Base-by-base conservation (phyloP, 2,797 vertebrate species). In the Mallotus villosus region DNA sequence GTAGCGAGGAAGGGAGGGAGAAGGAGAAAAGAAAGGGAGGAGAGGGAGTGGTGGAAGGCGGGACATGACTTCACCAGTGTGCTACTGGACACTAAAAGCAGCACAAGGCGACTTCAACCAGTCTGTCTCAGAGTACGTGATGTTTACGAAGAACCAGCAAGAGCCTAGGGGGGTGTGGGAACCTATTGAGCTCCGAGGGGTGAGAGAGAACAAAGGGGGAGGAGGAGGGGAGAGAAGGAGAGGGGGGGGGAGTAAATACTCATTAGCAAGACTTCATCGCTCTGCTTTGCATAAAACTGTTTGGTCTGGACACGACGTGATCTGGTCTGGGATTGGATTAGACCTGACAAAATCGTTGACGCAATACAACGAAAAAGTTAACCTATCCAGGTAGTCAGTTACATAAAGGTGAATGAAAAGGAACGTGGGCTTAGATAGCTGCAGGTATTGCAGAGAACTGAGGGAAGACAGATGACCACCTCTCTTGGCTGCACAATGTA, bases 141-240 rank as follows among this genome's bases (percentile, higher is more conserved):
- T 21, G n/a, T 27, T 60, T 34, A 57, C 70, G 77, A 81, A 72
- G 73, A 67, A 5, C 63, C 78, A 75, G 75, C 76, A 82, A 78
- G 74, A 58, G 46, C 53, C 32, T 53, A 72, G 37, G 46, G 73
- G 37, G 46, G 74, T 65, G 79, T 68, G 78, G 78, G 70, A 81
- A 82, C 55, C 78, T 81, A 53, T 79, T 66, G 12, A 70, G 29
- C 62, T 71, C 67, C 49, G 69, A 46, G n/a, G 34, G 57, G 63
- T 24, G 37, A n/a, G 63, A 53, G 65, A 67, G 9, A 63, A 34
- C 59, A 63, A 46, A 57, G 6, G 9, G 16, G 41, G 46, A 16
- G 19, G 32, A 11, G 49, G 29, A 12, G 3, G 46, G 46, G 46
- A 51, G 46, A 7, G 46, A 16, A 17, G 46, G 46, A 9, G 46